Evolutionary conservation across 2,113 vertebrate species (phyloP).

Genomic region (Chionodraco myersi): DNA sequence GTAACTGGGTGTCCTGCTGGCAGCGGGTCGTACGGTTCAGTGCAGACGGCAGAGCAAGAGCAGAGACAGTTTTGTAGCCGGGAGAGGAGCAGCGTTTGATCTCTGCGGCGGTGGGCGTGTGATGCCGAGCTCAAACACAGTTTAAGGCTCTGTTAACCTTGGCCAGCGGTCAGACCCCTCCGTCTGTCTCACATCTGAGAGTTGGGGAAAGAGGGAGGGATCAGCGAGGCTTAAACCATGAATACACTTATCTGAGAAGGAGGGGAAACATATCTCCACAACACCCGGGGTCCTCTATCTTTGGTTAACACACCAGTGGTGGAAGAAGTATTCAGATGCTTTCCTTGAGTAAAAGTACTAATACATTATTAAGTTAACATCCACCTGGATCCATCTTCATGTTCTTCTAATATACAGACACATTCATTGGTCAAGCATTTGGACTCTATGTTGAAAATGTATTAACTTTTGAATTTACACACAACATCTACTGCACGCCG

Average conservation of each 20-base stretch:
- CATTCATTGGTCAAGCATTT: too few relatives aligned
- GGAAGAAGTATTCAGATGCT: too few relatives aligned
- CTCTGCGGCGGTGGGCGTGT: constrained; percentile 60
- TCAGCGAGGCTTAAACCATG: constrained; percentile 74
- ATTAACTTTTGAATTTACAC: too few relatives aligned
- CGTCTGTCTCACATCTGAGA: constrained; percentile 67
- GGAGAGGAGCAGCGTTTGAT: constrained; percentile 68
- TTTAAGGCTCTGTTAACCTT: constrained; percentile 79
- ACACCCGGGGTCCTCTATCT: constrained; percentile 49
- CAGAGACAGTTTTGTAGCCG: constrained; percentile 59
- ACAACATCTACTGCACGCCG: too few relatives aligned
- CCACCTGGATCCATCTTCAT: neutral
- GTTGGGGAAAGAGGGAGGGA: constrained; percentile 50
- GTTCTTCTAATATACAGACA: too few relatives aligned
- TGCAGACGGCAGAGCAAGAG: constrained; percentile 40
- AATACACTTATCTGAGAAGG: constrained; percentile 65
- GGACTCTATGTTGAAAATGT: too few relatives aligned
- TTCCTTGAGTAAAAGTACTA: too few relatives aligned
- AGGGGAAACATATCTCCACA: constrained; percentile 33
- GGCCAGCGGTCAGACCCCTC: constrained; percentile 71
- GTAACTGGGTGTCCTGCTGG: constrained; percentile 40
- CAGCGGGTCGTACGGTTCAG: constrained; percentile 26
- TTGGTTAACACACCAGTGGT: constrained; percentile 17
- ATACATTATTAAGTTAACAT: too few relatives aligned
- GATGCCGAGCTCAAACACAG: constrained; percentile 75